These are phyloP conservation scores for Acrossocheilus fasciatus DNA, from an alignment of 2,797 vertebrate genomes.

Conservation along the genomic window DNA sequence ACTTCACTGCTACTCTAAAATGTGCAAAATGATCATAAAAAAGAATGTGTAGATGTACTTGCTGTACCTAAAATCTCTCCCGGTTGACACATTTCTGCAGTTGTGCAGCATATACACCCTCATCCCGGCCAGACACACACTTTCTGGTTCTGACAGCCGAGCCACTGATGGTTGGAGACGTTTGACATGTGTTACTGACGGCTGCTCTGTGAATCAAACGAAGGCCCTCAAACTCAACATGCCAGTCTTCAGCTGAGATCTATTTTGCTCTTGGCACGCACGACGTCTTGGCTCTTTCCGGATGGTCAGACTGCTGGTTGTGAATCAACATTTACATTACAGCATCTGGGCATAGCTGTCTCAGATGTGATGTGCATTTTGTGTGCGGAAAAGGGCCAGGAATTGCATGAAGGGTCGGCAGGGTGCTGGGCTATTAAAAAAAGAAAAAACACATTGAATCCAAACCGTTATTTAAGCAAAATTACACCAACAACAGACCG, in stretches of 20 bases:
- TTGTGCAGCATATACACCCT: not conserved
- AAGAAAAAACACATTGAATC: conserved; percentile 75
- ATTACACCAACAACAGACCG: conserved; percentile 81
- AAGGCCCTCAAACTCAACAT: conserved; percentile 27
- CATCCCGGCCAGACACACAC: not conserved
- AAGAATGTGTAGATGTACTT: not conserved
- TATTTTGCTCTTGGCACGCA: conserved; percentile 33
- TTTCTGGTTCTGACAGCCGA: conserved; percentile 3
- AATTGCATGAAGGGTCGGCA: conserved; percentile 71
- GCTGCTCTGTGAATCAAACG: conserved; percentile 8
- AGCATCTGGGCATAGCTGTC: conserved; percentile 41
- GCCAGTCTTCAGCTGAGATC: conserved; percentile 28
- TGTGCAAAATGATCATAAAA: not conserved
- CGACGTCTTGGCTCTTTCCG: conserved; percentile 37
- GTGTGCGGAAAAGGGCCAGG: conserved; percentile 40
- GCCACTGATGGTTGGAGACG: not conserved
- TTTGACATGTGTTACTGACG: conserved; percentile 8
- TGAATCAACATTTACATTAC: conserved; percentile 52
- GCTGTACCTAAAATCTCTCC: not conserved
- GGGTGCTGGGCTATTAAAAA: conserved; percentile 70
- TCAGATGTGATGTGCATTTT: conserved; percentile 55
- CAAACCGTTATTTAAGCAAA: conserved; percentile 83
- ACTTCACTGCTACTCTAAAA: not conserved
- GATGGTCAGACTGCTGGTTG: conserved; percentile 40
- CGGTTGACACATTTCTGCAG: not conserved